Evolutionary conservation across 2,113 vertebrate species (phyloP).

Genomic region (Zosterops borbonicus): DNA sequence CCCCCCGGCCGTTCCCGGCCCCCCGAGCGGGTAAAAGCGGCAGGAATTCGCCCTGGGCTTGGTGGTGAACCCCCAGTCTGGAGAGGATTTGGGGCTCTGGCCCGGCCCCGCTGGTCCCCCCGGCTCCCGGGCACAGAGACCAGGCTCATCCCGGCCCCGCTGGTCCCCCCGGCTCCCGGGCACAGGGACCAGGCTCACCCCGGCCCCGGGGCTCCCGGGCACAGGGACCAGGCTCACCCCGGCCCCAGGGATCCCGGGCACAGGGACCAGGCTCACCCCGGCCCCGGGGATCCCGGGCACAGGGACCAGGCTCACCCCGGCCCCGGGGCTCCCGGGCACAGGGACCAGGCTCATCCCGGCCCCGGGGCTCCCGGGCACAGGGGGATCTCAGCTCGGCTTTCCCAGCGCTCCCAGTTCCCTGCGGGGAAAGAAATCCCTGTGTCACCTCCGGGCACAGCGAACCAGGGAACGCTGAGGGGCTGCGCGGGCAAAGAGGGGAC

Average conservation of each 20-base stretch:
- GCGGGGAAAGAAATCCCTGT: fast-evolving
- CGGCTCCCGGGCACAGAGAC: not conserved
- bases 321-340: no score
- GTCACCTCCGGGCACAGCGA: fast-evolving
- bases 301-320: no score
- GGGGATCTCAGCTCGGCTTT: not conserved
- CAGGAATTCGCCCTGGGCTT: not conserved
- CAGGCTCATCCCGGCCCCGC: no score
- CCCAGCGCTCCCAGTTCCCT: fast-evolving
- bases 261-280: no score
- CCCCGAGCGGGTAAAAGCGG: fast-evolving
- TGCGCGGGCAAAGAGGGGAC: not conserved
- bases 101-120: fast-evolving
- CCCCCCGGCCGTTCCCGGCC: not conserved
- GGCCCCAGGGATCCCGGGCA: fast-evolving
- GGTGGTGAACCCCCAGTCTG: fast-evolving
- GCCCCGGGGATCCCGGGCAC: not conserved
- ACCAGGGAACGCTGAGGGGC: fast-evolving
- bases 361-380: fast-evolving
- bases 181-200: fast-evolving
- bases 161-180: not conserved
- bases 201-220: fast-evolving
- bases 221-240: fast-evolving
- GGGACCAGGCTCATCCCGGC: fast-evolving
- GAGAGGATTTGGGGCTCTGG: not conserved